Evolutionary conservation across 92 coral and sea anemone genomes (phyloP).

Genomic region (Metridium senile): DNA sequence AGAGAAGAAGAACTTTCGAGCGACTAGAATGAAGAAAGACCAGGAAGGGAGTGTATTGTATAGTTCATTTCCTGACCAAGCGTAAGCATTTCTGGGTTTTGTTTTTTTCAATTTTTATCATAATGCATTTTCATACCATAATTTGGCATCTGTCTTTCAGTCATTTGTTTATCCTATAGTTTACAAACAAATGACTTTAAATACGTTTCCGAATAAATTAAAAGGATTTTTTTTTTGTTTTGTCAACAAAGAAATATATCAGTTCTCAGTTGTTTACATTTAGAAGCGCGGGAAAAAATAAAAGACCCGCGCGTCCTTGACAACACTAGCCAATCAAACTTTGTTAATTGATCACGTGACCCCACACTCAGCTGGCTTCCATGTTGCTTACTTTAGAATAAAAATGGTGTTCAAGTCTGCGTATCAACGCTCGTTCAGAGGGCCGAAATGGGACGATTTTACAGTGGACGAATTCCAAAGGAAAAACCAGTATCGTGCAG

Average conservation of each 20-base stretch:
- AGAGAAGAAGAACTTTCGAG: not conserved
- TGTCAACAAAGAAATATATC: too few relatives aligned
- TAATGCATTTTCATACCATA: too few relatives aligned
- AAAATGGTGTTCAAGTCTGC: slow-evolving; percentile 87
- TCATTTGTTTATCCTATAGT: too few relatives aligned
- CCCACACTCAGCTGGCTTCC: slow-evolving; percentile 48
- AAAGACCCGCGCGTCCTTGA: slow-evolving; percentile 55
- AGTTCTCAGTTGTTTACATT: not conserved
- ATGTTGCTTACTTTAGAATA: slow-evolving; percentile 13
- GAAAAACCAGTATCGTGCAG: slow-evolving; percentile 80
- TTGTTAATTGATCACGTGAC: slow-evolving; percentile 23
- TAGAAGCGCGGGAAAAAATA: slow-evolving; percentile 70
- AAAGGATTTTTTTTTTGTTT: too few relatives aligned
- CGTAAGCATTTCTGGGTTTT: not conserved
- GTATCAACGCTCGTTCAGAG: slow-evolving; percentile 67
- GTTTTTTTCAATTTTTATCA: not conserved
- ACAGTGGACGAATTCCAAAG: slow-evolving; percentile 74
- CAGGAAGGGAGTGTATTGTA: not conserved
- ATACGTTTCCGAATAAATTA: too few relatives aligned
- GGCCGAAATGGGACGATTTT: slow-evolving; percentile 90
- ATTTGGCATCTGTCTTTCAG: too few relatives aligned
- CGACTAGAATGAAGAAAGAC: not conserved
- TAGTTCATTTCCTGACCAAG: not conserved
- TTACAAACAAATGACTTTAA: too few relatives aligned
- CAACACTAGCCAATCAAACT: slow-evolving; percentile 66